Base-by-base conservation (phyloP, 2,797 vertebrate genomes). In the Poeciliopsis presidionis region DNA sequence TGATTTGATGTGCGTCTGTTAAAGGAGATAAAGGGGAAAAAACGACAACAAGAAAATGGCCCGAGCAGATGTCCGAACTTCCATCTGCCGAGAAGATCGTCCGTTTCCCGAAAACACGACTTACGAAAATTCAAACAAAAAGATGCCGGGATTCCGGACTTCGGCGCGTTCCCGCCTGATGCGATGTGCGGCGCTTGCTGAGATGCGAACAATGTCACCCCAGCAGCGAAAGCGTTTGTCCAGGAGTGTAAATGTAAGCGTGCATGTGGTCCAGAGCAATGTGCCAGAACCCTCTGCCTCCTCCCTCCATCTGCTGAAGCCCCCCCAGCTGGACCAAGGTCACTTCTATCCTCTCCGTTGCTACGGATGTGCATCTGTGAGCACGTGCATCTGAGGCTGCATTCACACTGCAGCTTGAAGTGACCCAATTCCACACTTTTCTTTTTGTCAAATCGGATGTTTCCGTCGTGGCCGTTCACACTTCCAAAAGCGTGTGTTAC, bases 301-400 rank as follows among this genome's bases (percentile, higher is more conserved):
- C 90, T 91, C 88, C 88, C 87, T 93, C 93, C 93, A 94, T 94
- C 94, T 94, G 93, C 91, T 90, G 87, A 90, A 92, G 82, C 90
- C 92, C 92, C 92, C 92, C 90, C 85, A 92, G 93, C 91, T 91
- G 91, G 87, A 94, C 87, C 93, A 94, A 94, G 93, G 92, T 94
- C 92, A 94, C 85, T 90, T 43, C 84, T 90, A 84, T 87, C 79
- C 51, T 53, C 51, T 57, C 53, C 53, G 3, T 59, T 76, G 78
- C 65, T 30, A n/a, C 82, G 70, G 65, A 83, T 83, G 86, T 61
- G 74, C 75, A 82, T 88, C 81, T 53, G 72, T 77, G 82, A 55
- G 80, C 51, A 82, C 65, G 33, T 57, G 63, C 43, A 7, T 51
- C 18, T 51, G 7, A 51, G 49, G 49, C 49, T 51, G 49, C 0